Base-by-base conservation (phyloP, 2,797 vertebrate species). In the Mormyrus proboscirostris region DNA sequence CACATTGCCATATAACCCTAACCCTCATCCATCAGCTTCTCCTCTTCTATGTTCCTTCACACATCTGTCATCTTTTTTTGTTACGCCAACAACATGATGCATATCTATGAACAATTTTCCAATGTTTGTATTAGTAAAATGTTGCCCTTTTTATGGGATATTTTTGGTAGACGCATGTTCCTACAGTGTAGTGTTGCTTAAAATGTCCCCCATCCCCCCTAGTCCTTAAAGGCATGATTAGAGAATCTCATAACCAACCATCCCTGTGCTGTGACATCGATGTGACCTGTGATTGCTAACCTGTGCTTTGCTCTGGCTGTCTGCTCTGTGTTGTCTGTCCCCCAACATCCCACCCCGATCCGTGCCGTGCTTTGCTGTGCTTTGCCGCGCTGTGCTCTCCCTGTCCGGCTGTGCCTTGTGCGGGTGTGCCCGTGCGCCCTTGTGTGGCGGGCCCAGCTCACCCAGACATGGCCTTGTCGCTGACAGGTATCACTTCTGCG, bases 401-500 rank as follows among this genome's bases (percentile, higher is more conserved):
- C 69, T 41, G 88, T 4, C n/a, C 41, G 87, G 41, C 22, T 76
- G 65, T 49, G 41, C 92, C 86, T 86, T 93, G 87, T 90, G 86
- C 92, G 89, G 91, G 92, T 94, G 93, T 95, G 89, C 92, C 94
- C 93, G 90, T 94, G 38, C 4, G 92, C 94, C 94, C 92, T 92
- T 94, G 92, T 94, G 91, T 95, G 92, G 86, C 59, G 83, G 86
- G 50, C 85, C 83, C 90, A 88, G 89, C 90, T 92, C 89, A 91
- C 89, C 62, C 90, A 89, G 88, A 89, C 29, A 76, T 89, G 94
- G 94, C 93, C 94, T 94, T 95, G 93, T 95, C 88, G 95, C 92
- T 94, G 95, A 91, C 95, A 99, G 99, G 96, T 99, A 99, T 97
- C 98, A 99, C 96, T 99, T 99, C 96, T 99, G 99, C 95, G 99